Percentiles rank a stretch among this genome's conserved stretches.
Evolutionary conservation across 2,113 vertebrate genomes (phyloP).

Genomic region (Gymnocephalus cernua): DNA sequence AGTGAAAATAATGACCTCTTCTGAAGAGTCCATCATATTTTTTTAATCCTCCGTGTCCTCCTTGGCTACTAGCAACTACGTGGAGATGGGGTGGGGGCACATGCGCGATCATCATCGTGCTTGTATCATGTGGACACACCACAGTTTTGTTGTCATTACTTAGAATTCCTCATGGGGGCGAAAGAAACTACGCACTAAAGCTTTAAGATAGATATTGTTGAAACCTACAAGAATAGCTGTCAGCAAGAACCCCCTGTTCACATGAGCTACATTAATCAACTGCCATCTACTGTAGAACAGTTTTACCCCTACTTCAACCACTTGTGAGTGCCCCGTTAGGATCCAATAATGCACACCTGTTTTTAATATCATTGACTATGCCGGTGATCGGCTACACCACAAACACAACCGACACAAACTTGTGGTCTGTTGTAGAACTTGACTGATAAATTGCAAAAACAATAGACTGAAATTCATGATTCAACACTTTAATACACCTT

Average conservation of each 20-base stretch:
- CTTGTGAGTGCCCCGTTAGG: neutral
- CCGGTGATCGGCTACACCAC: neutral
- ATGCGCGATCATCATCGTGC: too few species aligned
- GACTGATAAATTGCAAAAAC: neutral
- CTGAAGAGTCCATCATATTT: too few species aligned
- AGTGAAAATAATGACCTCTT: too few species aligned
- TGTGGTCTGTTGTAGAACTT: neutral
- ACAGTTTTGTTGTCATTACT: too few species aligned
- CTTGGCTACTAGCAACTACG: too few species aligned
- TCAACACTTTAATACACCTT: conserved; percentile 8
- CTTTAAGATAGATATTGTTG: neutral
- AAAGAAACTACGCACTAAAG: too few species aligned
- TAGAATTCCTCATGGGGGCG: too few species aligned
- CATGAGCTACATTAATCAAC: neutral
- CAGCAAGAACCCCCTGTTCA: too few species aligned
- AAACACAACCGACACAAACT: neutral
- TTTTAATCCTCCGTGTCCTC: too few species aligned
- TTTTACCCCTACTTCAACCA: neutral
- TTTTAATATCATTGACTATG: neutral
- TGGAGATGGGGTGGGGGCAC: too few species aligned
- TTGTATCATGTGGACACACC: too few species aligned
- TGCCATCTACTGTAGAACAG: neutral
- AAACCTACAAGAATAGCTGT: too few species aligned
- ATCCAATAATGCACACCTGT: neutral
- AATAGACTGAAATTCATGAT: neutral